A percentile compares a stretch with the other conserved stretches of the same genome.
These are phyloP conservation scores for Megaptera novaeangliae DNA, from an alignment of 2,113 vertebrate genomes.

Conservation along the genomic window DNA sequence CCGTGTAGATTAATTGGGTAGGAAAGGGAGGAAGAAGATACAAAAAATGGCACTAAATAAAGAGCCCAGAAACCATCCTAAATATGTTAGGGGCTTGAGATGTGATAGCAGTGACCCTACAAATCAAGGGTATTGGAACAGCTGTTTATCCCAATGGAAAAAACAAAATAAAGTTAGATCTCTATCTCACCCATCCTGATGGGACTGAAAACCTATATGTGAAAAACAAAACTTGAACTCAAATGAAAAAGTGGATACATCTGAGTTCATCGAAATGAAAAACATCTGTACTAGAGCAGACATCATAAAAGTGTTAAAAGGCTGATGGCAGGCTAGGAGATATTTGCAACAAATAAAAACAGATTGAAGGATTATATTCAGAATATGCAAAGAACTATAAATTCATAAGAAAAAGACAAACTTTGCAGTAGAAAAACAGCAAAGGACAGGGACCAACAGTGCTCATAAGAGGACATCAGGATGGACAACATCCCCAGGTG, in stretches of 20 bases:
- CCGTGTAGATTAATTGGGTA: not conserved
- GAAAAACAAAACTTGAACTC: not conserved
- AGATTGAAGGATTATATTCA: not conserved
- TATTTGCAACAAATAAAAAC: not conserved
- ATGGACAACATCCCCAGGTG: no score
- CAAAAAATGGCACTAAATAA: not conserved
- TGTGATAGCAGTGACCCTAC: not conserved
- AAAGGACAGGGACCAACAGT: not conserved
- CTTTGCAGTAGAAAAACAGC: not conserved
- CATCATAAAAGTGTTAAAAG: not conserved
- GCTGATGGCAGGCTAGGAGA: not conserved
- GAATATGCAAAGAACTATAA: not conserved
- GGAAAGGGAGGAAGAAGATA: not conserved
- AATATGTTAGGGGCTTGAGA: not conserved
- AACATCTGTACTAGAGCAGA: not conserved
- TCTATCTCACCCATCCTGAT: not conserved
- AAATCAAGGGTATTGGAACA: not conserved
- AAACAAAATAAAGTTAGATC: not conserved
- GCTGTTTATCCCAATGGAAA: not conserved
- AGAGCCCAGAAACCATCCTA: not conserved
- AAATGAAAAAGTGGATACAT: not conserved
- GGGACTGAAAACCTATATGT: not conserved
- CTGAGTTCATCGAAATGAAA: not conserved
- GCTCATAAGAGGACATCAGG: rapidly evolving
- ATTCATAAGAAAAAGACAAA: not conserved